Evolutionary conservation across 2,888 invertebrate species (phyloP), one percentile per base, ranked within the genome.

Genomic region (Abscondita cerata): DNA sequence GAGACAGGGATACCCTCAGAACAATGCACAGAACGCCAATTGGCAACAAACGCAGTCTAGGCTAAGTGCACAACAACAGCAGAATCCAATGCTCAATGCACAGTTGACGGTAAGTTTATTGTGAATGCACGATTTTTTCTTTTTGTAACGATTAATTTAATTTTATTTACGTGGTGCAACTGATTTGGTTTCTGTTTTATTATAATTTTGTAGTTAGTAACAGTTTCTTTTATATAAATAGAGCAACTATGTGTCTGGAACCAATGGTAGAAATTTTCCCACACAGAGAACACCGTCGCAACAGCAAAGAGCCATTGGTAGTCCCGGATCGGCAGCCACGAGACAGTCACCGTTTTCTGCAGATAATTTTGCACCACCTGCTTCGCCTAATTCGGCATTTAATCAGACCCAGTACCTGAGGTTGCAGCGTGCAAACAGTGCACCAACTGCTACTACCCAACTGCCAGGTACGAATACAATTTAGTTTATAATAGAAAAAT

Each of bases 81-180:
- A 94, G 80, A 93, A 95, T 82, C 93, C 95, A 25, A 93, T 95
- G 93, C 85, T 95, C 74, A 92, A 90, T 82, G 91, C 92, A 71
- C 93, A 93, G 81, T 83, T 93, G 73, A 89, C 90, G 76, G 92
- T 92, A 82, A 86, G 86, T 85, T 25, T 41, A 34, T 31, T 5
- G 16, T 41, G n/a, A 33, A 6, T 25, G 25, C 25, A 25, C 25
- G 25, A 25, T 4, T 6, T 25, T n/a, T 25, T 25, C 25, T 25
- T n/a, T n/a, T n/a, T n/a, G n/a, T n/a, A n/a, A n/a, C n/a, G n/a
- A 25, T 25, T 25, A 2, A 25, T 25, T 25, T 25, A 25, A 4
- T 25, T 25, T 25, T 25, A 25, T 25, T 25, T 2, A 25, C 2
- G 6, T 25, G 2, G 6, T 6, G 25, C 2, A 25, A 25, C 4